phyloP scores from a whole-genome alignment of 2,797 vertebrate genomes.

The Rhinogobio ventralis region DNA sequence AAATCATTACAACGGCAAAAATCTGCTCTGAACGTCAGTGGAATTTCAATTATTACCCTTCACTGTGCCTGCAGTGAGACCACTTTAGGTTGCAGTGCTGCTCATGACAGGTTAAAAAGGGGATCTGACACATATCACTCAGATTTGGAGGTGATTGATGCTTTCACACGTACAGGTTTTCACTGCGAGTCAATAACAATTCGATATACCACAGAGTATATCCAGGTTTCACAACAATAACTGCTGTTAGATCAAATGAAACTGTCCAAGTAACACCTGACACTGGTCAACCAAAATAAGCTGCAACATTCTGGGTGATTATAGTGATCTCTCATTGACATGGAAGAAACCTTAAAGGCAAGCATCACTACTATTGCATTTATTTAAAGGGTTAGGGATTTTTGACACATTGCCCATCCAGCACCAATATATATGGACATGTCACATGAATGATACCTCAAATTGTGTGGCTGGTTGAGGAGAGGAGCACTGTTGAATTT shows the following conservation, averaged over 20 bases:
- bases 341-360: neutral
- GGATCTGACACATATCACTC: conserved; percentile 25
- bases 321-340: neutral
- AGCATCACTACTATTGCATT: neutral
- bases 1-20: conserved; percentile 46
- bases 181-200: neutral
- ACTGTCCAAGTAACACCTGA: neutral
- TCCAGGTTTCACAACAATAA: conserved; percentile 16
- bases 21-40: conserved; percentile 31
- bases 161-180: neutral
- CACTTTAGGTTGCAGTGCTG: conserved; percentile 15
- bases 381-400: neutral
- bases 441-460: neutral
- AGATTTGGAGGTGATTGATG: neutral
- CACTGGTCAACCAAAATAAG: neutral
- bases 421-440: neutral
- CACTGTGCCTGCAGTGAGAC: conserved; percentile 29
- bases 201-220: neutral
- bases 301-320: neutral
- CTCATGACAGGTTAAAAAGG: conserved; percentile 28
- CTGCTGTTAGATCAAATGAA: conserved; percentile 3
- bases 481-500: neutral
- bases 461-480: neutral
- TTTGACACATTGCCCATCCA: neutral
- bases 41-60: conserved; percentile 44